phyloP scores from a whole-genome alignment of 1,140 invertebrate species.

The Heliconius nattereri region DNA sequence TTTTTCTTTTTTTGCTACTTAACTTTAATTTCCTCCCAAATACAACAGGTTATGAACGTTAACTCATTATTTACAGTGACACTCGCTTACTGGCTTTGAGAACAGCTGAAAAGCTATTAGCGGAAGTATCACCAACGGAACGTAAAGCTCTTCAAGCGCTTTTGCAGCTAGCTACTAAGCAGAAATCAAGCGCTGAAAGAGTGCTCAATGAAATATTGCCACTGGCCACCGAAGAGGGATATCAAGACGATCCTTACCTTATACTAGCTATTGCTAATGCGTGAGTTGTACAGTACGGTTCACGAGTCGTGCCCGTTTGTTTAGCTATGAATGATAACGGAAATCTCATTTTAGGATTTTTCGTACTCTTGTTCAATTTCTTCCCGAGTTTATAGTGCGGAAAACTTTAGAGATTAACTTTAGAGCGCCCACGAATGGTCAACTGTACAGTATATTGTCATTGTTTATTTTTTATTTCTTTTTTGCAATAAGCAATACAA shows the following conservation, averaged over 20 bases:
- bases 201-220: constrained; percentile 91
- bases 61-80: constrained; percentile 76
- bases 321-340: no score
- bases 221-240: constrained; percentile 86
- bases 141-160: constrained; percentile 91
- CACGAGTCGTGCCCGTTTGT: no score
- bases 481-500: not conserved
- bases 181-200: constrained; percentile 92
- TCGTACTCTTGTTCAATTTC: no score
- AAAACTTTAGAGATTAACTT: no score
- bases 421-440: no score
- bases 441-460: no score
- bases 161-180: constrained; percentile 90
- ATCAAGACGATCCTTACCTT: constrained; percentile 91
- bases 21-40: no score
- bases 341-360: no score
- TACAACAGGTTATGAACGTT: not conserved
- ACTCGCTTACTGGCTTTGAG: constrained; percentile 89
- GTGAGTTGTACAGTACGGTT: constrained; percentile 47
- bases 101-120: constrained; percentile 88
- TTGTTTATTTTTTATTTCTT: no score
- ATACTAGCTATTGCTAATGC: constrained; percentile 94
- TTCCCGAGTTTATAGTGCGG: no score
- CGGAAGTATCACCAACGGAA: constrained; percentile 88
- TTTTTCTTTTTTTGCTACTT: no score